Base-by-base conservation (phyloP, 1,140 invertebrate species). In the Orchesella cincta region DNA sequence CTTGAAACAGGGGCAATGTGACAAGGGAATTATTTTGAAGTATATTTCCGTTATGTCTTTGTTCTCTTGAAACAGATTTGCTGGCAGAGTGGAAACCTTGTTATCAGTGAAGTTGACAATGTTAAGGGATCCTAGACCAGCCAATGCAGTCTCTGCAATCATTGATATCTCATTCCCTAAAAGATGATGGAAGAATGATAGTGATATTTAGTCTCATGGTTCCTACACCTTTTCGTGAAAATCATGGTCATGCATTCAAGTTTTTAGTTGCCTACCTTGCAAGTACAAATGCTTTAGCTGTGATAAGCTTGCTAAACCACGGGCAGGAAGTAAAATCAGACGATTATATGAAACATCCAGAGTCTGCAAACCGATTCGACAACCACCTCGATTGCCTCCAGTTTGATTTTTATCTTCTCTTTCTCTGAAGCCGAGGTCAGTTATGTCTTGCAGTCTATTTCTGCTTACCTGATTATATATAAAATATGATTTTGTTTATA, bases 21-120 rank as follows among this genome's bases (percentile, higher is more conserved):
- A 90, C 91, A 67, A 95, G 93, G 64, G 91, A 94, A 88, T 96
- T 96, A 85, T 95, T 95, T 84, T 93, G 92, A 96, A 85, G 84
- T 93, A 91, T 79, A 96, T 90, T 87, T 95, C 93, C 86, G 93
- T 93, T 75, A 97, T 90, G 75, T 91, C 90, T 16, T 89, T 87
- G 78, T 90, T 89, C 84, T 95, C 93, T 82, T 89, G 89, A 80
- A 96, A 95, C 75, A 96, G 86, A 81, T 92, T 91, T 34, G 91
- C 89, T n/a, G 94, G 94, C 76, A 97, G 86, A 31, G 93, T 92
- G 1, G 94, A 92, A 54, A 97, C 91, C 88, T 92, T 92, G 85
- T 96, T 96, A 81, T 92, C 91, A 12, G 93, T 94, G 54, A 96
- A 86, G 86, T 96, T 93, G 74, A 96, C 89, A 81, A 93, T 90